phyloP scores from a whole-genome alignment of 2,797 vertebrate species.

The Carduelis carduelis region DNA sequence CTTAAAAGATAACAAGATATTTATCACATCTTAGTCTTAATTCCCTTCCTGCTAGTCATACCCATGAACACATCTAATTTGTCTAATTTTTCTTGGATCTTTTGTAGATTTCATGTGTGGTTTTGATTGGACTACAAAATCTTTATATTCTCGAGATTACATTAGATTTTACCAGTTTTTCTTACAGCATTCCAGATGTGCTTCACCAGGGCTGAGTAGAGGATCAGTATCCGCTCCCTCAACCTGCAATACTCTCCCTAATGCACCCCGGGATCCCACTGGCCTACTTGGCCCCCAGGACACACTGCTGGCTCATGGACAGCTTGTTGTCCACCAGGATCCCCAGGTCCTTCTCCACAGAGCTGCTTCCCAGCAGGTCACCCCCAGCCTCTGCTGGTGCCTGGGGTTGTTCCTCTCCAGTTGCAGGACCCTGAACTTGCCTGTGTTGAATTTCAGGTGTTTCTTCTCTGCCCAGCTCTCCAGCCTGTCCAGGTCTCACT shows the following conservation, averaged over 20 bases:
- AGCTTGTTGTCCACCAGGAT: neutral
- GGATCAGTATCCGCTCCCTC: rapidly evolving
- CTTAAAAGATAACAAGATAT: neutral
- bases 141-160: neutral
- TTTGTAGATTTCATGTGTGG: neutral
- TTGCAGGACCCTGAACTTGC: neutral
- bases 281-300: neutral
- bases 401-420: neutral
- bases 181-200: neutral
- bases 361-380: neutral
- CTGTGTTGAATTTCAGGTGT: neutral
- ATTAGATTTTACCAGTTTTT: neutral
- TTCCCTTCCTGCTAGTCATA: neutral
- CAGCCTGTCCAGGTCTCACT: neutral
- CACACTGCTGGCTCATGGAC: neutral
- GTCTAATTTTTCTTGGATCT: neutral
- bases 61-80: neutral
- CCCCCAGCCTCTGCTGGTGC: neutral
- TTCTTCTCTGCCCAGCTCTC: neutral
- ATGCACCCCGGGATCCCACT: no score
- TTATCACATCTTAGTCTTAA: neutral
- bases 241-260: neutral
- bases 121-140: neutral
- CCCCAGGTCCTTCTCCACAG: neutral
- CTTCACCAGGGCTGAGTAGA: neutral